phyloP scores from a whole-genome alignment of 2,113 vertebrate species.

The Oreochromis spilurus region DNA sequence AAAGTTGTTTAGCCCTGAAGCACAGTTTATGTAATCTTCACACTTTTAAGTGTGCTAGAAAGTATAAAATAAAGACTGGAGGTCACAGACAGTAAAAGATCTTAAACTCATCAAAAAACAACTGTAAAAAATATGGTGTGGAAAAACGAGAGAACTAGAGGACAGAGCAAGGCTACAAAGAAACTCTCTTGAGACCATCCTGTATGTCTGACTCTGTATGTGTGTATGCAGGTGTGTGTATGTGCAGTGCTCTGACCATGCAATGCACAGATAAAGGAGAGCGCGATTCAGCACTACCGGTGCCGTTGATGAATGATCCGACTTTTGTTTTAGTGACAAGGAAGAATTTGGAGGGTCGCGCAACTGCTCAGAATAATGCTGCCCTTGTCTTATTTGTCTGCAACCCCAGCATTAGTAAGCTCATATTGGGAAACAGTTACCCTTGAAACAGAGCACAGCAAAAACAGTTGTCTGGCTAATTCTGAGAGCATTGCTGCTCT shows the following conservation, averaged over 20 bases:
- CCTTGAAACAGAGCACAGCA: slow-evolving; percentile 65
- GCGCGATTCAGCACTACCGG: slow-evolving; percentile 70
- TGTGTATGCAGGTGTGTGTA: neutral
- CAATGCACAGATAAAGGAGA: slow-evolving; percentile 67
- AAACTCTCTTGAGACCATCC: slow-evolving; percentile 29
- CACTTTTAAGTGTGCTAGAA: neutral
- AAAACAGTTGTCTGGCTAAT: slow-evolving; percentile 62
- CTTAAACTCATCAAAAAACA: slow-evolving; percentile 6
- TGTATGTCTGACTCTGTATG: neutral
- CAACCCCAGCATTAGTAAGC: slow-evolving; percentile 72
- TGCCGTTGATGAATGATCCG: slow-evolving; percentile 73
- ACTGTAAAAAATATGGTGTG: neutral
- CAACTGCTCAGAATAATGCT: slow-evolving; percentile 72
- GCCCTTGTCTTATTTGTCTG: slow-evolving; percentile 70
- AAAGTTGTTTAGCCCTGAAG: neutral
- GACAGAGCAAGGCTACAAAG: slow-evolving; percentile 20
- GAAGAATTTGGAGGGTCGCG: slow-evolving; percentile 68
- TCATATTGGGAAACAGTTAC: slow-evolving; percentile 73
- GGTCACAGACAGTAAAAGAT: slow-evolving; percentile 12
- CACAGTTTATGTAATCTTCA: neutral
- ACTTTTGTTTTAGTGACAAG: slow-evolving; percentile 77
- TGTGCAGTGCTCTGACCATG: slow-evolving; percentile 40
- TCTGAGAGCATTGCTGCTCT: slow-evolving; percentile 33
- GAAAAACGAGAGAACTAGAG: neutral
- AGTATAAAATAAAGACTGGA: neutral